These are phyloP conservation scores for Macroramphosus scolopax DNA, from an alignment of 2,797 vertebrate species.

Conservation along the genomic window DNA sequence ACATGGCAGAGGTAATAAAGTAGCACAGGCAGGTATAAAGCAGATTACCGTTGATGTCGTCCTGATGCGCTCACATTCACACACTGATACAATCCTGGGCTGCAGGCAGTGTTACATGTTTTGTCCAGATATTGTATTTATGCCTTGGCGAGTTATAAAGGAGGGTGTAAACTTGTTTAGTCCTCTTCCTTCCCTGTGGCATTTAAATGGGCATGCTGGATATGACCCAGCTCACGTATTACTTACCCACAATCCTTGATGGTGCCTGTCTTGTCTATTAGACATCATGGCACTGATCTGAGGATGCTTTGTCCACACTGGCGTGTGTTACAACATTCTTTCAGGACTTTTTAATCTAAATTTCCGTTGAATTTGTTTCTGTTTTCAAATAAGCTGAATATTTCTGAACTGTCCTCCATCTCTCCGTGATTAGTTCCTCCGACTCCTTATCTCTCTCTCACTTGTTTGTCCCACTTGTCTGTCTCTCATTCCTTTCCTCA, in stretches of 20 bases:
- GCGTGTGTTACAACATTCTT: neutral
- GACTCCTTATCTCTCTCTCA: slow-evolving; percentile 40
- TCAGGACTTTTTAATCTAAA: slow-evolving; percentile 3
- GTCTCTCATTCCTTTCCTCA: slow-evolving; percentile 52
- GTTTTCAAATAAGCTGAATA: no score
- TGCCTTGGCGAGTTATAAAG: slow-evolving; percentile 19
- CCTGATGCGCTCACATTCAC: no score
- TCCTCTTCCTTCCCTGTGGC: slow-evolving; percentile 48
- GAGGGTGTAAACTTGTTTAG: slow-evolving; percentile 50
- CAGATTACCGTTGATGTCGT: no score
- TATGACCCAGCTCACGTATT: slow-evolving; percentile 58
- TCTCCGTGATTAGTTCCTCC: slow-evolving; percentile 32
- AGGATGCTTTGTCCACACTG: slow-evolving; percentile 13
- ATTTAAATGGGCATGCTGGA: slow-evolving; percentile 65
- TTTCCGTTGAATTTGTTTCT: neutral
- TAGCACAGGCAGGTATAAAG: no score
- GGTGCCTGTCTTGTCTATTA: slow-evolving; percentile 46
- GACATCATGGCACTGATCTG: slow-evolving; percentile 40
- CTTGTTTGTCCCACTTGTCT: slow-evolving; percentile 41
- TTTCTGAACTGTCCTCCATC: neutral
- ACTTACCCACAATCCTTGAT: slow-evolving; percentile 51
- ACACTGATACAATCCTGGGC: slow-evolving; percentile 11
- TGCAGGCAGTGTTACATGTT: slow-evolving; percentile 18
- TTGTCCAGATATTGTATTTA: slow-evolving; percentile 39
- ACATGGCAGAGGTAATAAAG: no score